Evolutionary conservation across 2,888 invertebrate genomes (phyloP), one percentile per base, ranked within the genome.

Genomic region (Lottia gigantea): DNA sequence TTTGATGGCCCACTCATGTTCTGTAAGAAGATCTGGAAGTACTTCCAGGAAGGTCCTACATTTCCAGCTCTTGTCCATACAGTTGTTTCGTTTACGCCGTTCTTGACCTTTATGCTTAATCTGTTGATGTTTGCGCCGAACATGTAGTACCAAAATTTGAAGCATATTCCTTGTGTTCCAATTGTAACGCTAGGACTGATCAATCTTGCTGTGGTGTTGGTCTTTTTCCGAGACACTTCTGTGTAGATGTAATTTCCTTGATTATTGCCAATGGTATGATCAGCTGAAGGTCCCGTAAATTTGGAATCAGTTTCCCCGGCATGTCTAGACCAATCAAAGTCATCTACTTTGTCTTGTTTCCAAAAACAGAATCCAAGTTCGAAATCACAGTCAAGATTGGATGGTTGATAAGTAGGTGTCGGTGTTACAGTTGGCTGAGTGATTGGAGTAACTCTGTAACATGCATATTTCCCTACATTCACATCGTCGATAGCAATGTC

Each of bases 141-240:
- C 86, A 87, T 87, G 75, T 84, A 83, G 76, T 86, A 88, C 85
- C 85, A 85, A 75, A 87, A 86, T 68, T 83, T 82, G 62, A 87
- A 78, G 67, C 87, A 87, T 25, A 79, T 74, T 3, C 84, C 84
- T 55, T 71, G 40, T 2, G 74, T 16, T 4, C 78, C 73, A 19
- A 79, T 69, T 25, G 62, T 72, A 19, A 75, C 71, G 4, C 66
- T 26, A 0, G 78, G 74, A 68, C 83, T 84, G 55, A 82, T 69
- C 23, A 86, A 71, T 40, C 82, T 77, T 8, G 85, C 85, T 66
- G 83, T 78, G 46, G 74, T 74, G 67, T 83, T 83, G 8, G 68
- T 64, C 11, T 64, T 8, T 64, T 66, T 77, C 7, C 73, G 67
- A 3, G 80, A 79, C 11, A 78, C 80, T 66, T 85, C 83, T 40